phyloP scores from a whole-genome alignment of 1,140 invertebrate genomes.

The Papilio xuthus region DNA sequence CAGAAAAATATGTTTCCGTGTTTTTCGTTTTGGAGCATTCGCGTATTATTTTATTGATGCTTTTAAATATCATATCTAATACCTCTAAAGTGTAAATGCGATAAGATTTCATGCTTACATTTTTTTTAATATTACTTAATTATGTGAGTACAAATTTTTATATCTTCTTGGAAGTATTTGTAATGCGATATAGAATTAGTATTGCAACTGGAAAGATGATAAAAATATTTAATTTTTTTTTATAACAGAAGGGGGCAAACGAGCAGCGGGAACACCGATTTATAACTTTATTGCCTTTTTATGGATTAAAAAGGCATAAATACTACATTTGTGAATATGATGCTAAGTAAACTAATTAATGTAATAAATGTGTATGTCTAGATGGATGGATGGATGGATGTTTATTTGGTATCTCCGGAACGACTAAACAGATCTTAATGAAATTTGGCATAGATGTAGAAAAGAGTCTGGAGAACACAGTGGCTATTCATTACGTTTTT shows the following conservation, averaged over 20 bases:
- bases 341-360: background rate
- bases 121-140: background rate
- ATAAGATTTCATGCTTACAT: background rate
- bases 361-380: too few species aligned
- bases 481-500: too few species aligned
- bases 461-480: too few species aligned
- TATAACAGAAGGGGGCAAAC: too few species aligned
- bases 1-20: constrained; percentile 32
- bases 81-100: background rate
- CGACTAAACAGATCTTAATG: too few species aligned
- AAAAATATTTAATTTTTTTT: constrained; percentile 13
- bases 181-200: background rate
- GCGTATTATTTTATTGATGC: constrained; percentile 33
- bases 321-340: background rate
- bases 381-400: too few species aligned
- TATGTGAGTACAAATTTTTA: constrained; percentile 8
- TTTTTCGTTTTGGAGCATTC: constrained; percentile 22
- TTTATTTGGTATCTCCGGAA: too few species aligned
- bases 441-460: too few species aligned
- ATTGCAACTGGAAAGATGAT: background rate
- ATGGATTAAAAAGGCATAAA: too few species aligned
- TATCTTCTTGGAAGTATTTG: background rate
- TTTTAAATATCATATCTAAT: constrained; percentile 27
- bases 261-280: too few species aligned
- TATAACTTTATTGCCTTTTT: background rate